Conservation (phyloP, 2,797 vertebrate genomes). For the Enteromius afrohamiltoni region DNA sequence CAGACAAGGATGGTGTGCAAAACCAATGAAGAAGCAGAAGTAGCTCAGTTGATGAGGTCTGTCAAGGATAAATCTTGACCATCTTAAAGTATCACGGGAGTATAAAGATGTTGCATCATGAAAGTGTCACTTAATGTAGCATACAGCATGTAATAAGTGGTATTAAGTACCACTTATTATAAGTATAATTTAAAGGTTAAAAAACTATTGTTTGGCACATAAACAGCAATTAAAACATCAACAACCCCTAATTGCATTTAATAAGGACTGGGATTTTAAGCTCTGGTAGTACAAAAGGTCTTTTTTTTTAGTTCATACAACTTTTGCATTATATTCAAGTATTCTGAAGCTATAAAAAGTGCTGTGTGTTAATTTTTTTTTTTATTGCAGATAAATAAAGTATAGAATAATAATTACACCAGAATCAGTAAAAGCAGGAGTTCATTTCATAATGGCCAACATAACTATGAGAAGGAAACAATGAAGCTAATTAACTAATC, state of each 20-base stretch:
- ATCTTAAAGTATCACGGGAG: background rate
- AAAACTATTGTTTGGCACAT: background rate
- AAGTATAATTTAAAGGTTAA: background rate
- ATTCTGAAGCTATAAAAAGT: background rate
- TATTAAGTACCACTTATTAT: too few relatives aligned
- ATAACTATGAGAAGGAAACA: background rate
- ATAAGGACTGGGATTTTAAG: conserved; percentile 2
- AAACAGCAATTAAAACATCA: background rate
- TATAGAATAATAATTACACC: background rate
- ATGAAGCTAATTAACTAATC: background rate
- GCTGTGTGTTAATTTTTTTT: background rate
- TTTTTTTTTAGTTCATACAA: background rate
- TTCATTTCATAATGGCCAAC: background rate
- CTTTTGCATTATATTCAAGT: background rate
- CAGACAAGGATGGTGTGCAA: background rate
- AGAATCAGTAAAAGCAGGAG: background rate
- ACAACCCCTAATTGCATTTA: background rate
- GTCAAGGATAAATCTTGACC: background rate
- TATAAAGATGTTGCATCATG: background rate
- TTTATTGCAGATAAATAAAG: background rate
- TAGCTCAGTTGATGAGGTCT: conserved; percentile 6
- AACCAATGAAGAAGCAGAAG: background rate
- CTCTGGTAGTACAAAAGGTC: background rate
- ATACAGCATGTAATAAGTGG: background rate
- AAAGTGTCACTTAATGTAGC: background rate